Percentiles rank a stretch among this genome's conserved stretches.
Evolutionary conservation across 2,888 invertebrate genomes (phyloP).

Genomic region (Melieria crassipennis): DNA sequence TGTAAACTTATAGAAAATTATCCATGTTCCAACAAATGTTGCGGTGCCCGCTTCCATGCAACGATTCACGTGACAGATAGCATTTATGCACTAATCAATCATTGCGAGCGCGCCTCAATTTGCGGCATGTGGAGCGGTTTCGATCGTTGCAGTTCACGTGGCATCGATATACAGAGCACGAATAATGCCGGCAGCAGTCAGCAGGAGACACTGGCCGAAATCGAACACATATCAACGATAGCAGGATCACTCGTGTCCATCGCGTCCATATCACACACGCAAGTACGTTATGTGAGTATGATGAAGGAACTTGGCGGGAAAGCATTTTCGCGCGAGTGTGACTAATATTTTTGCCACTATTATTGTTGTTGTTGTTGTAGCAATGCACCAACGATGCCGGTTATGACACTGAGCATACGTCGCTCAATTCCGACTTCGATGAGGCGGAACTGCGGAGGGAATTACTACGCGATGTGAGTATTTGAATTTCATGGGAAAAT

Average conservation of each 20-base stretch:
- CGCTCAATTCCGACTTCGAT: conserved; percentile 81
- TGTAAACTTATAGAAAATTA: too few relatives aligned
- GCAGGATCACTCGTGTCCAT: conserved; percentile 74
- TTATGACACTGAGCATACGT: conserved; percentile 84
- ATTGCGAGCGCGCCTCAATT: conserved; percentile 11
- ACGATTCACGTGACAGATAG: conserved; percentile 38
- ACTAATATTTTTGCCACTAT: neutral
- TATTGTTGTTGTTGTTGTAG: neutral
- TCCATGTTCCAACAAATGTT: conserved; percentile 8
- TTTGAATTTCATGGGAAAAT: neutral
- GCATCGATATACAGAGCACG: conserved; percentile 26
- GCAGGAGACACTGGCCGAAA: conserved; percentile 74
- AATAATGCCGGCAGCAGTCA: conserved; percentile 57
- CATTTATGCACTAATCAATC: conserved; percentile 23
- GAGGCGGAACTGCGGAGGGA: conserved; percentile 81
- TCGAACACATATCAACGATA: conserved; percentile 74
- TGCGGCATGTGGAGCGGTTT: conserved; percentile 47
- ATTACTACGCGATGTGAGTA: conserved; percentile 82
- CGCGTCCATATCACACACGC: conserved; percentile 70
- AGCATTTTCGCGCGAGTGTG: too few relatives aligned
- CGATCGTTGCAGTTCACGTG: conserved; percentile 62
- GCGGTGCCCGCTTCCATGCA: neutral
- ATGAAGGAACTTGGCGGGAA: neutral
- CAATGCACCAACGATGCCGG: conserved; percentile 68
- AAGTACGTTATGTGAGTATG: conserved; percentile 56